Conservation (phyloP, 2,797 vertebrate species). For the Pipistrellus nathusii region DNA sequence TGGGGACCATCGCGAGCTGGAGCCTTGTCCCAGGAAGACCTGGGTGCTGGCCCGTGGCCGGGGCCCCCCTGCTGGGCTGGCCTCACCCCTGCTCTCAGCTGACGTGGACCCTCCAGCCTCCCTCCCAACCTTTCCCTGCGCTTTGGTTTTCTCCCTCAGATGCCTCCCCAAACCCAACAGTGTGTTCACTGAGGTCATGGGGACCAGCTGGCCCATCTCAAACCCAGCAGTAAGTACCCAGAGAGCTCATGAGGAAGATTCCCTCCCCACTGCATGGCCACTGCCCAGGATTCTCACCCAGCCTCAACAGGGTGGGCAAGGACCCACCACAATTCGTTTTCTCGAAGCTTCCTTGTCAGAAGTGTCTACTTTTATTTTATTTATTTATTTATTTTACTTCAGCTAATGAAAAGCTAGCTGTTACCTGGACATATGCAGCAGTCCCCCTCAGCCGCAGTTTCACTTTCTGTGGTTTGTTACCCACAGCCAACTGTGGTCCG, state of each 20-base stretch:
- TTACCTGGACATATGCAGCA: background rate
- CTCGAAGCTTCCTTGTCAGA: background rate
- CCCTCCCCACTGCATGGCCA: background rate
- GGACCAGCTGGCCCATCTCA: background rate
- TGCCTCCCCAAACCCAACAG: background rate
- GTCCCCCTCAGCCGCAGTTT: background rate
- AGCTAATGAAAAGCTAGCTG: background rate
- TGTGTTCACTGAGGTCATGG: background rate
- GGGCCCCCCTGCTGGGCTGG: background rate
- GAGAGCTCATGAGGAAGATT: background rate
- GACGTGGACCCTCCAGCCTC: background rate
- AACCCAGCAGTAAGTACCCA: too few species aligned
- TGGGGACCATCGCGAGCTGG: background rate
- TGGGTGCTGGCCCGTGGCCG: accelerated
- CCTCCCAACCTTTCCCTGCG: background rate
- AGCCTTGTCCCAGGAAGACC: background rate
- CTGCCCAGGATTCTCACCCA: background rate
- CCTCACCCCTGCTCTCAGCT: background rate
- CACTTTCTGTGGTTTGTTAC: background rate
- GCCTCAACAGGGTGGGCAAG: background rate
- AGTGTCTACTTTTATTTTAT: background rate
- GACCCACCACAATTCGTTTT: background rate
- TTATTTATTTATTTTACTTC: background rate
- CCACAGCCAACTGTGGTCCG: background rate
- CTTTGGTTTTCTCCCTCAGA: background rate